Base-by-base conservation (phyloP, 2,888 invertebrate genomes). In the Chrysolina haemoptera region DNA sequence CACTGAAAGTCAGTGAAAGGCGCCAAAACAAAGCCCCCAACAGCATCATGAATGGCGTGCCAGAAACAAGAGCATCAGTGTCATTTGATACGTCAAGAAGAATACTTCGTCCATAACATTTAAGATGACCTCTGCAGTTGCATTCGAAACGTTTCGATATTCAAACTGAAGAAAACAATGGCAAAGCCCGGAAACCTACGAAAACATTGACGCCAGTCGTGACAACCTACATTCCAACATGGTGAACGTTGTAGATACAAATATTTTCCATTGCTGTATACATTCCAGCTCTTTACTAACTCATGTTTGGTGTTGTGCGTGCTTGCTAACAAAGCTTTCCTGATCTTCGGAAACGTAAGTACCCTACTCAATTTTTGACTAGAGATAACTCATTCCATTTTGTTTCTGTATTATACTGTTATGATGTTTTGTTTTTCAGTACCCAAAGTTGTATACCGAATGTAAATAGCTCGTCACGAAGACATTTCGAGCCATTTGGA, bases 381-480 rank as follows among this genome's bases (percentile, higher is more conserved):
- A 62, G 20, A 27, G 43, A 43, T 41, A 41, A 64, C 41, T 71
- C 16, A 53, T 53, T 12, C 27, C 40, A 66, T 63, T 62, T 64
- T 46, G 1, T 27, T 8, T 35, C 8, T 67, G 50, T 62, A 48
- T 40, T 65, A 70, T 20, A 66, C 20, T 59, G n/a, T 65, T 53
- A 70, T 48, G 10, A 53, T 71, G 10, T 70, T 62, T 71, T 78
- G 27, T 79, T 81, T 81, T 80, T 81, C 81, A 86, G 86, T 86
- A 81, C 78, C 80, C 73, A 76, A 75, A 81, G 48, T 75, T 76
- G 77, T 84, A 75, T 83, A 79, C 79, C 82, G 86, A 82, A 74
- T 82, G 80, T 82, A 81, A 82, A 76, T 53, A 78, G 79, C 81
- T 81, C 81, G 73, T 73, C 76, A 71, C 40, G 71, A 77, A 79